Percentiles rank a stretch among this genome's conserved stretches.
Conservation (phyloP, 2,113 vertebrate species). For the Brienomyrus longianalis region DNA sequence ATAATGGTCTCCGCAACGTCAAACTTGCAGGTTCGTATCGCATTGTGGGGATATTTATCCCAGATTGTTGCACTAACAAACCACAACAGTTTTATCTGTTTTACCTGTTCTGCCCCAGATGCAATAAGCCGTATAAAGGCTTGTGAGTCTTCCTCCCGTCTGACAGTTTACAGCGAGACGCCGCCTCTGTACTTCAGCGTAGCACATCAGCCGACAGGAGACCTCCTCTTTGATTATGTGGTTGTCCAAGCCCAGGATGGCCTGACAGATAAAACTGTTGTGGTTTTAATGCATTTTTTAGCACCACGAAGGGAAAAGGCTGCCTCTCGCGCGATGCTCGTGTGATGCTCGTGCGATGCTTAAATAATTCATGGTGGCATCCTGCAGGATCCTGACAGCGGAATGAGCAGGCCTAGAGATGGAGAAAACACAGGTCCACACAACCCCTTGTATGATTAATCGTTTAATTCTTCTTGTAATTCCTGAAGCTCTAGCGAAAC, state of each 20-base stretch:
- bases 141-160: neutral
- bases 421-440: neutral
- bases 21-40: neutral
- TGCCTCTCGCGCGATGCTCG: neutral
- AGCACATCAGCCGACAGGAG: neutral
- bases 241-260: neutral
- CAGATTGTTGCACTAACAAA: too few species aligned
- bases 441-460: neutral
- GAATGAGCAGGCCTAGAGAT: neutral
- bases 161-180: neutral
- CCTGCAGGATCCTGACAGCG: neutral
- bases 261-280: slow-evolving; percentile 10
- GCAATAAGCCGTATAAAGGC: neutral
- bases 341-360: neutral
- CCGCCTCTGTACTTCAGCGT: neutral
- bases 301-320: neutral
- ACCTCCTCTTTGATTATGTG: neutral
- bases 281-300: slow-evolving; percentile 14
- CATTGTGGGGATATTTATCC: neutral
- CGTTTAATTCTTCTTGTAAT: neutral
- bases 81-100: too few species aligned
- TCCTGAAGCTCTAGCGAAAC: neutral
- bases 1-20: neutral
- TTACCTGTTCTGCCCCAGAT: neutral
- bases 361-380: slow-evolving; percentile 6